phyloP scores from a whole-genome alignment of 2,797 vertebrate species.

The Pipistrellus nathusii region DNA sequence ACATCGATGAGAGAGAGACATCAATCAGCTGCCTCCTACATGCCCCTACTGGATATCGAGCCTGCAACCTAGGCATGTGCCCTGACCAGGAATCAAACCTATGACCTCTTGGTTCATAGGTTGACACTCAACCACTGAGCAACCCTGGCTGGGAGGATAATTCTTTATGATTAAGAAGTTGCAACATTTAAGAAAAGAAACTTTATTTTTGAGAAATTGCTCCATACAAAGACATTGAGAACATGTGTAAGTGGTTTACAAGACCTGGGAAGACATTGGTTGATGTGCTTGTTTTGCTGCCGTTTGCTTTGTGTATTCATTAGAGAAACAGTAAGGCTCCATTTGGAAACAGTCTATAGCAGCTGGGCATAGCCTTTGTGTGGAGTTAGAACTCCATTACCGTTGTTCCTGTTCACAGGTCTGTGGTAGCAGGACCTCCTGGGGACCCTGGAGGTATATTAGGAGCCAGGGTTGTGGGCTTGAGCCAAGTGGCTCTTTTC shows the following conservation, averaged over 20 bases:
- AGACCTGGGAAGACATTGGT: neutral
- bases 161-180: slow-evolving; percentile 14
- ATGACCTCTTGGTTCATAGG: too few relatives aligned
- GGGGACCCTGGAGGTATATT: fast-evolving
- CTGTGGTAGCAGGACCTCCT: neutral
- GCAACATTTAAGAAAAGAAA: slow-evolving; percentile 42
- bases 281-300: neutral
- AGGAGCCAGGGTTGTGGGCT: neutral
- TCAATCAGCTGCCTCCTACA: too few relatives aligned
- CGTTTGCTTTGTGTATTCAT: slow-evolving; percentile 8
- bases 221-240: neutral
- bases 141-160: neutral
- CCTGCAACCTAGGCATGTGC: too few relatives aligned
- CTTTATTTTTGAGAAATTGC: slow-evolving; percentile 17
- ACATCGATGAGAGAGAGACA: too few relatives aligned
- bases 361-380: neutral
- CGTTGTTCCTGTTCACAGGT: fast-evolving
- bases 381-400: neutral
- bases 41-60: too few relatives aligned
- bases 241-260: neutral
- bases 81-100: too few relatives aligned
- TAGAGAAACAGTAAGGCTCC: neutral
- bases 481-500: neutral
- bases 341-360: neutral
- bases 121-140: too few relatives aligned